phyloP scores from a whole-genome alignment of 2,797 vertebrate genomes.

The Amphiprion clarkii region DNA sequence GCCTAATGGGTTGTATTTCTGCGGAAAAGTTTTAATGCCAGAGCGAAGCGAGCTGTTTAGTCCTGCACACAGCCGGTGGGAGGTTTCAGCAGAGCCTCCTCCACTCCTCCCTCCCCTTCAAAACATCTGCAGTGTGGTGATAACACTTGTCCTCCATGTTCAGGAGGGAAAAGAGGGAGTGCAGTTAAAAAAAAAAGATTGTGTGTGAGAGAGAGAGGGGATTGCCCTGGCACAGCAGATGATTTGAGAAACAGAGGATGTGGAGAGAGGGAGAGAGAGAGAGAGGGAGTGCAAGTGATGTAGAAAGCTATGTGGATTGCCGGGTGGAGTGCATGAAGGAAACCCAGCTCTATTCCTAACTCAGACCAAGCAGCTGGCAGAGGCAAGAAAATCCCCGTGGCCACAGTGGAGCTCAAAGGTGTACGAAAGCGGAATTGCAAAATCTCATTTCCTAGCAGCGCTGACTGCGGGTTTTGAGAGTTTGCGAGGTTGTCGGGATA shows the following conservation, averaged over 20 bases:
- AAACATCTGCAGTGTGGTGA: slow-evolving; percentile 80
- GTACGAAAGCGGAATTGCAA: slow-evolving; percentile 39
- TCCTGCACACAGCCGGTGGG: slow-evolving; percentile 58
- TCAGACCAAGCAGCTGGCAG: slow-evolving; percentile 39
- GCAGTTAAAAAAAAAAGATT: slow-evolving; percentile 33
- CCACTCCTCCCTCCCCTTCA: slow-evolving; percentile 15
- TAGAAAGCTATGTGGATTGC: slow-evolving; percentile 63
- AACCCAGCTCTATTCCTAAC: slow-evolving; percentile 50
- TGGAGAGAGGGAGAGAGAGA: slow-evolving; percentile 33
- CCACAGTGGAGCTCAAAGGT: slow-evolving; percentile 27
- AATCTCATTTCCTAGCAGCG: slow-evolving; percentile 64
- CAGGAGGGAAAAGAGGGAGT: slow-evolving; percentile 36
- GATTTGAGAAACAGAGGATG: slow-evolving; percentile 54
- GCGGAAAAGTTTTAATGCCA: slow-evolving; percentile 55
- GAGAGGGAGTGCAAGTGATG: slow-evolving; percentile 44
- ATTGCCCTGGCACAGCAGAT: slow-evolving; percentile 50
- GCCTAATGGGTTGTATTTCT: slow-evolving; percentile 67
- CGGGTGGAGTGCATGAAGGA: slow-evolving; percentile 67
- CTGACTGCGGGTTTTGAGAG: slow-evolving; percentile 39
- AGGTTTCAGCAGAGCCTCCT: slow-evolving; percentile 47
- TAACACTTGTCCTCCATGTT: slow-evolving; percentile 77
- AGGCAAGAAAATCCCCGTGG: slow-evolving; percentile 37
- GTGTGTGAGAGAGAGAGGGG: slow-evolving; percentile 21
- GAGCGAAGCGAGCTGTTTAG: slow-evolving; percentile 45
- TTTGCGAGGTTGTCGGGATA: slow-evolving; percentile 24